Evolutionary conservation across 2,797 vertebrate species (phyloP), one percentile per base, ranked within the genome.

Genomic region (Ciconia nigra): DNA sequence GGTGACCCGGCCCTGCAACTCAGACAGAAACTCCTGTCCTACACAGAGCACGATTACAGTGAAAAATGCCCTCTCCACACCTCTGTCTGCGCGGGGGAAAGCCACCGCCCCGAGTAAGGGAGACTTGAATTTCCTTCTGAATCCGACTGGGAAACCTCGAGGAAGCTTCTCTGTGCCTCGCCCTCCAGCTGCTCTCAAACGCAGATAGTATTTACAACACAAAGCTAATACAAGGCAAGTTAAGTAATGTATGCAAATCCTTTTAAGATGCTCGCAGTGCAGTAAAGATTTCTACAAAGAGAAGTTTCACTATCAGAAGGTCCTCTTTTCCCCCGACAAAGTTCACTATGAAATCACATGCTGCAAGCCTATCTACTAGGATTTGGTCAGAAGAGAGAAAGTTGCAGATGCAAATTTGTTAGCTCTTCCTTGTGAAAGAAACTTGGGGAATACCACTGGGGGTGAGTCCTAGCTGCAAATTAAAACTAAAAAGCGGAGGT

Each of bases 111-210:
- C 35, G 1, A n/a, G 12, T 0, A 10, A 10, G 16, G 54, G 31
- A 62, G 28, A 2, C 31, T 3, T 1, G 16, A 2, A 1, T 29
- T 35, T 15, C 47, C 28, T 12, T 2, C 47, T 0, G 63, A n/a
- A 20, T 6, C 46, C 55, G 8, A 2, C 26, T 3, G 46, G 49
- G 89, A 63, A 71, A 10, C 16, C 78, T 41, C 5, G 3, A 13
- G 57, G 22, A 1, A 46, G 22, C 46, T 55, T 47, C n/a, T 29
- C 49, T 3, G 21, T 7, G 55, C 52, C 74, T 35, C 47, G 1
- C 10, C 58, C 47, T 61, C 47, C 42, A 6, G 46, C 67, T 20
- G 39, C 52, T 37, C 47, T 6, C 15, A 19, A 4, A 1, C 0
- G 12, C 79, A 18, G 59, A 6, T 1, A 12, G 1, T 13, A 20